Evolutionary conservation across 1,140 invertebrate species (phyloP), one percentile per base, ranked within the genome.

Genomic region (Ceratosolen solmsi): DNA sequence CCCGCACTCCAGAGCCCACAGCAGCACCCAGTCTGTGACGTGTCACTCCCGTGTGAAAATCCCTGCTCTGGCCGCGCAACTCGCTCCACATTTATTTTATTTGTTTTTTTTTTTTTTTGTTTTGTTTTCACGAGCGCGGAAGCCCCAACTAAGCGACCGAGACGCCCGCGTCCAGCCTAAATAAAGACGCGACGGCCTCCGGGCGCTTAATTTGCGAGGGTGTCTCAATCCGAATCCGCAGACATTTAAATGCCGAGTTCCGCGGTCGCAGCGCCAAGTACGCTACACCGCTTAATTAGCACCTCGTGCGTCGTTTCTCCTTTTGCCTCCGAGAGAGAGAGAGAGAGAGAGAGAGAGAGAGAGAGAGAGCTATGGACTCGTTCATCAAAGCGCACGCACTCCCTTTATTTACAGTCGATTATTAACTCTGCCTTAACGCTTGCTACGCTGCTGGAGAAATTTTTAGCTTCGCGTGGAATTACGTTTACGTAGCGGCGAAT

Each of bases 271-370:
- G 46, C 60, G 58, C 60, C 60, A 72, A 65, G 5, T 27, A 49
- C 38, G 84, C 84, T 82, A 82, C 73, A 83, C 78, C 86, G 85
- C 85, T 89, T 89, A 88, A 89, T 89, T 89, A 89, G 87, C 86
- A 84, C 86, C 86, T 86, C 63, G 63, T 68, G 63, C 33, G 30
- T 8, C 33, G 63, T 11, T 33, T n/a, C 58, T 33, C 3, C n/a
- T 9, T 30, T 27, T 30, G 2, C 7, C 58, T 30, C 27, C 54
- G 54, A 1, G n/a, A n/a, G n/a, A n/a, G n/a, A n/a, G n/a, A n/a
- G n/a, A n/a, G n/a, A n/a, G n/a, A n/a, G n/a, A n/a, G n/a, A n/a
- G n/a, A n/a, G n/a, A n/a, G n/a, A n/a, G n/a, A n/a, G n/a, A n/a
- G n/a, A n/a, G n/a, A n/a, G n/a, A n/a, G n/a, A n/a, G n/a, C n/a